Evolutionary conservation across 1,140 invertebrate genomes (phyloP).

Genomic region (Oscheius sp.): DNA sequence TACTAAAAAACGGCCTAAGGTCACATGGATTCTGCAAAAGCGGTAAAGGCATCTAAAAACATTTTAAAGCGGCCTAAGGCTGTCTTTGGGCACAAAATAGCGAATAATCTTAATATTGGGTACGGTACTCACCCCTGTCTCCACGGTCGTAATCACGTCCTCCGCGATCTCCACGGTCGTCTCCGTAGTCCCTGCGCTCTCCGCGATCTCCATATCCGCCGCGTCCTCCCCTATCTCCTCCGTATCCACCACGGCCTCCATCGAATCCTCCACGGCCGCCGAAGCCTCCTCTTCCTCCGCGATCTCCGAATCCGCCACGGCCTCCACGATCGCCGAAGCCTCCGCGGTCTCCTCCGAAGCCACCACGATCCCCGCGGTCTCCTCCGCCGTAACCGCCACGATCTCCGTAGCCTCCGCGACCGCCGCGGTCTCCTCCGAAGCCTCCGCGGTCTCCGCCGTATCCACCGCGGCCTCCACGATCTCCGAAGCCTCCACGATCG

Average conservation of each 20-base stretch:
- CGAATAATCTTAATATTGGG: background rate
- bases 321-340: background rate
- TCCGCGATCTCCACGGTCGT: background rate
- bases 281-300: background rate
- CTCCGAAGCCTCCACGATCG: too few species aligned
- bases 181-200: constrained; percentile 3
- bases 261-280: constrained; percentile 7
- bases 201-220: constrained; percentile 4
- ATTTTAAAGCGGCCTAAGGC: background rate
- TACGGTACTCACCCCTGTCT: background rate
- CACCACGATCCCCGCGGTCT: background rate
- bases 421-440: background rate
- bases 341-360: background rate
- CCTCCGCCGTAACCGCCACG: background rate
- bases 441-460: background rate
- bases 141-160: background rate
- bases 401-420: background rate
- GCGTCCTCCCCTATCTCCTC: background rate
- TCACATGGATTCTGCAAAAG: background rate
- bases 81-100: background rate
- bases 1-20: background rate
- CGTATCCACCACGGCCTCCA: constrained; percentile 18
- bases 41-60: background rate
- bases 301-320: background rate
- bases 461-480: too few species aligned